Base-by-base conservation (phyloP, 1,140 invertebrate species). In the Drosophila bocki region DNA sequence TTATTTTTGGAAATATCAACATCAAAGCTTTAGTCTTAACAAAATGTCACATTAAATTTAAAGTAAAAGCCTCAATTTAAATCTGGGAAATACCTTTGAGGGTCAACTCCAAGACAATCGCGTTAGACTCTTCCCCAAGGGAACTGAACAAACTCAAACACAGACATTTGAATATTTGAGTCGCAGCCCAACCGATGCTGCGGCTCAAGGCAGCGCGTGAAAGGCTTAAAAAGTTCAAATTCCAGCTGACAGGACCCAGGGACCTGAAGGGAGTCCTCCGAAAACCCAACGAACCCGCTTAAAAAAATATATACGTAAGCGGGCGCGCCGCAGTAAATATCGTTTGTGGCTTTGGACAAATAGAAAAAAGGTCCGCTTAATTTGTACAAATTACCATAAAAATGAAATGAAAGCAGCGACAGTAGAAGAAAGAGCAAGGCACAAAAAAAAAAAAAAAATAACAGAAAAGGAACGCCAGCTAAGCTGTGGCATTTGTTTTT, bases 321-420 rank as follows among this genome's bases (percentile, higher is more conserved):
- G 53, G 37, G n/a, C 45, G 75, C 59, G 78, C 75, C 71, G 74
- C 78, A 76, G 81, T 82, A 90, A 85, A 90, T 91, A 90, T 80
- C 86, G 86, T 85, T 90, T 91, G 86, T 82, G 85, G 85, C 76
- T 82, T 90, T 78, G 68, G 67, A 88, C 77, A 88, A 90, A 88
- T 84, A 90, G 81, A 90, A 83, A 84, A 90, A 90, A 88, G 86
- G 85, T 90, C 81, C 86, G 81, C 85, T 90, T 90, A 90, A 90
- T 90, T 90, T 90, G 85, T 90, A 90, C 85, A 90, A 90, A 90
- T 90, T 90, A 90, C 85, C 85, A 90, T 90, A 91, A 85, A 90
- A 90, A 90, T 85, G 85, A 90, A 91, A 82, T 62, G 76, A 81
- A 69, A 80, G 70, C 70, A 53, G 69, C 74, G 75, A 77, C 75